Conservation (phyloP, 2,113 vertebrate species). For the Gopherus evgoodei region DNA sequence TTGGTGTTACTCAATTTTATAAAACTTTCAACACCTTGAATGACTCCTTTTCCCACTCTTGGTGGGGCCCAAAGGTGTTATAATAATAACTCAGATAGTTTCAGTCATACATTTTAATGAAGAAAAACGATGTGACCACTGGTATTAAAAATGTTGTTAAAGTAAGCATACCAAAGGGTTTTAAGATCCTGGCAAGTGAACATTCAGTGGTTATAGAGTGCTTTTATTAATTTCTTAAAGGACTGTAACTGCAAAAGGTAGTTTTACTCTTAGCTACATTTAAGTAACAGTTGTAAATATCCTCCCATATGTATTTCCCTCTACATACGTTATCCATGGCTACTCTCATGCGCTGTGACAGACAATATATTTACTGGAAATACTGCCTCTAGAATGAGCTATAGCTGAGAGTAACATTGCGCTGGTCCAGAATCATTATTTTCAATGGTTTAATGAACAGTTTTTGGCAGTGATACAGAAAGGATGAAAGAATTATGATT, state of each 20-base stretch:
- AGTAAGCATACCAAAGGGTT: not conserved
- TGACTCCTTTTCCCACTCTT: not conserved
- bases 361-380: not conserved
- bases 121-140: not conserved
- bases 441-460: not conserved
- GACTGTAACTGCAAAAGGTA: not conserved
- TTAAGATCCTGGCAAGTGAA: rapidly evolving
- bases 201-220: not conserved
- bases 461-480: not conserved
- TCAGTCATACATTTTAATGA: not conserved
- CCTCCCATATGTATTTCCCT: not conserved
- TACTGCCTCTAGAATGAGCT: not conserved
- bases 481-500: not conserved
- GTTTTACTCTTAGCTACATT: not conserved
- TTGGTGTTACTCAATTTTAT: not conserved
- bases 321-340: not conserved
- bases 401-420: not conserved
- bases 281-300: rapidly evolving
- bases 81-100: not conserved
- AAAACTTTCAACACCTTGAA: not conserved
- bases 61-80: not conserved
- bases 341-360: not conserved
- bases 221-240: not conserved
- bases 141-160: not conserved
- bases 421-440: not conserved